Base-by-base conservation (phyloP, 2,888 invertebrate species). In the Atrina japonica region DNA sequence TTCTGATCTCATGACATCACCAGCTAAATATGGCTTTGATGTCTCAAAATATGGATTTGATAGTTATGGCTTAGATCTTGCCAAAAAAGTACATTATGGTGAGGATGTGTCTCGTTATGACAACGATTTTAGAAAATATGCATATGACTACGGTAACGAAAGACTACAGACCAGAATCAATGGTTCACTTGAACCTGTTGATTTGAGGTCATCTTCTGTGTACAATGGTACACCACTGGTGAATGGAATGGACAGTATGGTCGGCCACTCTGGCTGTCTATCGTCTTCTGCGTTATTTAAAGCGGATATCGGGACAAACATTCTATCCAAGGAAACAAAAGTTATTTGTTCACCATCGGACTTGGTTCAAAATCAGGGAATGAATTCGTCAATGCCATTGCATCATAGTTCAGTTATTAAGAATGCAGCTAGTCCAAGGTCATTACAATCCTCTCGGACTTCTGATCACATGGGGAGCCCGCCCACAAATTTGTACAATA, bases 1-100 rank as follows among this genome's bases (percentile, higher is more conserved):
- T 67, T 74, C 88, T n/a, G 89, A 89, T 65, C 73, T 89, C 40
- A 83, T 89, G 75, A 74, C 84, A 1, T 78, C 85, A 49, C 75
- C 87, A 9, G 74, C 83, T 21, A 89, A 89, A 71, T 89, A 88
- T 74, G 83, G 87, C 25, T 88, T 87, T 67, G 87, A 88, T 68
- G 75, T 87, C 50, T 70, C 85, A 49, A 87, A 86, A 66, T 88
- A 88, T 75, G 86, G 87, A 30, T 80, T 87, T 55, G 87, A 88
- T 50, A 75, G 84, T 6, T 88, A 88, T 68, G 85, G 88, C 53
- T 80, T 89, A 21, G 89, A 89, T 77, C 81, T 89, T 61, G 83
- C 85, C 40, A 88, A 89, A 74, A 83, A 88, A 65, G 84, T 84
- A 30, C 85, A 86, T 47, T 88, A 86, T 64, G 84, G 80, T 60